Percentiles rank a stretch among this genome's conserved stretches.
Evolutionary conservation across 2,113 vertebrate species (phyloP).

Genomic region (Solea solea): DNA sequence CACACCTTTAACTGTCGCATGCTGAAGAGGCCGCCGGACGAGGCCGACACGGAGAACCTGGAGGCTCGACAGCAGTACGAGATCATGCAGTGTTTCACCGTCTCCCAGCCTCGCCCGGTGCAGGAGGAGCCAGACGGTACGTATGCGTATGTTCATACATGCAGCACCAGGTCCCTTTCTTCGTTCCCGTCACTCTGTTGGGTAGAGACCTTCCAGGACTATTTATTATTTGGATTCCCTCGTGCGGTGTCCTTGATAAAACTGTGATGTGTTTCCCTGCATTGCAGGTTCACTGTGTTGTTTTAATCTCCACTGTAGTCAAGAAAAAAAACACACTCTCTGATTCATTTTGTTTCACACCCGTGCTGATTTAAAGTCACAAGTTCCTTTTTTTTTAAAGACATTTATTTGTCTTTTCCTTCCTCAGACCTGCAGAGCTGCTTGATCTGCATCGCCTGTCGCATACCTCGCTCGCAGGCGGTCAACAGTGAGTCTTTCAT

Average conservation of each 20-base stretch:
- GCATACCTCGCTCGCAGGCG: conserved; percentile 85
- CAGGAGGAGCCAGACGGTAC: conserved; percentile 93
- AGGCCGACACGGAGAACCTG: conserved; percentile 86
- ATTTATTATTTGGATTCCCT: not conserved
- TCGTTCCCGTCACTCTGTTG: not conserved
- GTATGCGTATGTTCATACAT: not conserved
- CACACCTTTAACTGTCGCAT: conserved; percentile 97
- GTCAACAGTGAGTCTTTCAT: conserved; percentile 90
- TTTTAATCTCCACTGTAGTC: too few species aligned
- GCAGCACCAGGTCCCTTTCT: too few species aligned
- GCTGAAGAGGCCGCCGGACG: conserved; percentile 91
- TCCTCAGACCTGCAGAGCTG: conserved; percentile 91
- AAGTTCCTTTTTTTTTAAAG: not conserved
- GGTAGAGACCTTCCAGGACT: not conserved
- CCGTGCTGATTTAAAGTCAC: too few species aligned
- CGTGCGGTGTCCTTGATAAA: conserved; percentile 22
- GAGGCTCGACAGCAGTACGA: conserved; percentile 94
- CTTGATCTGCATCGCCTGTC: conserved; percentile 92
- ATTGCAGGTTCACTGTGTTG: too few species aligned
- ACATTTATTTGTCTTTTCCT: not conserved
- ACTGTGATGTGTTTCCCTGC: not conserved
- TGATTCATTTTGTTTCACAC: too few species aligned
- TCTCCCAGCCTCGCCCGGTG: conserved; percentile 88
- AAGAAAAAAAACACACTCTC: too few species aligned
- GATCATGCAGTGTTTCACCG: conserved; percentile 96